Conservation (phyloP, 2,888 invertebrate species). For the Schizaphis graminum region DNA sequence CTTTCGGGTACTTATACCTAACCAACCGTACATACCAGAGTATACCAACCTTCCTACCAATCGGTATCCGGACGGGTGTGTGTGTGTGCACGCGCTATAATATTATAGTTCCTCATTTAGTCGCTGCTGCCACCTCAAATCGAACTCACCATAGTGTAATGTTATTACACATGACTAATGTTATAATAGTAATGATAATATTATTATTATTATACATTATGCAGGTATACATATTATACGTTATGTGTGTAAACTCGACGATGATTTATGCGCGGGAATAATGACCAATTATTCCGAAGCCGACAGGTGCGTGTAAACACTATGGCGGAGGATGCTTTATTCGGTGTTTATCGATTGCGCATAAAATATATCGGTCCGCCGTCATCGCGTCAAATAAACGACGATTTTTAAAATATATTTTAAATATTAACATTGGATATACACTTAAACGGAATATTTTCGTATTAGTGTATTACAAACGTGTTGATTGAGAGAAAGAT, state of each 20-base stretch:
- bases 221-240: background rate
- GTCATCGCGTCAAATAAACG: background rate
- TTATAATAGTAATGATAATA: background rate
- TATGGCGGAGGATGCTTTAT: background rate
- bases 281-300: constrained; percentile 52
- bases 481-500: background rate
- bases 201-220: background rate
- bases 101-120: background rate
- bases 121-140: background rate
- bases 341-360: constrained; percentile 25
- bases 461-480: background rate
- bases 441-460: background rate
- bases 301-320: constrained; percentile 54
- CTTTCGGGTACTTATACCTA: background rate
- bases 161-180: background rate
- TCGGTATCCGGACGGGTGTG: background rate
- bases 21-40: background rate
- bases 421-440: background rate
- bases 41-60: background rate
- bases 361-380: constrained; percentile 26
- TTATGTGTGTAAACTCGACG: background rate
- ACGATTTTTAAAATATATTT: constrained; percentile 15
- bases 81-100: background rate
- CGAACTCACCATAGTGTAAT: background rate
- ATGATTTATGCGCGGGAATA: constrained; percentile 55